Conservation (phyloP, 2,113 vertebrate species). For the Jaculus jaculus region DNA sequence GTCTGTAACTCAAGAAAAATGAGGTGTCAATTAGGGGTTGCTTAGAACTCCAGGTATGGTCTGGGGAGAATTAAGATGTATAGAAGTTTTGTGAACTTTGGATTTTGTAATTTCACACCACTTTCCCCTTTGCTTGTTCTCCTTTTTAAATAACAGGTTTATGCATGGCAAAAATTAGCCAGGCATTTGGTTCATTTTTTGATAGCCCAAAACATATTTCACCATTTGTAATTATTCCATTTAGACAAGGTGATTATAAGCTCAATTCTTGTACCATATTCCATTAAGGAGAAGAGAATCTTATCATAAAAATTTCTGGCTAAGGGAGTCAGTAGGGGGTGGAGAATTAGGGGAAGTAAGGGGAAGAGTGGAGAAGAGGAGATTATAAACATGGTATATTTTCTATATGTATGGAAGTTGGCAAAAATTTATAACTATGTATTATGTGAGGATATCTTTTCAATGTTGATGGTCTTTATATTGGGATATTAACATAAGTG, state of each 20-base stretch:
- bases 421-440: not conserved
- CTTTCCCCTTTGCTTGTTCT: not conserved
- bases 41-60: slow-evolving; percentile 44
- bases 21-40: slow-evolving; percentile 52
- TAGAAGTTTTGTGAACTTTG: slow-evolving; percentile 38
- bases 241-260: not conserved
- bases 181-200: not conserved
- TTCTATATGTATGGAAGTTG: too few species aligned
- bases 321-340: too few species aligned
- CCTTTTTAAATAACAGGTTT: not conserved
- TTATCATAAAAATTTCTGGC: not conserved
- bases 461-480: not conserved
- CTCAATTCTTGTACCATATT: slow-evolving; percentile 1
- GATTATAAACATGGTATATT: too few species aligned
- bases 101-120: not conserved
- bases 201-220: not conserved
- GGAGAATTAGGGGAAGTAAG: too few species aligned
- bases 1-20: slow-evolving; percentile 74
- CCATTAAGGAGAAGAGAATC: slow-evolving; percentile 5
- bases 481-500: slow-evolving; percentile 22
- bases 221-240: not conserved
- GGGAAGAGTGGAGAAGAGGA: too few species aligned
- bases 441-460: not conserved
- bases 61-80: slow-evolving; percentile 15
- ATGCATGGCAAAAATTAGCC: not conserved